Evolutionary conservation across 1,140 invertebrate genomes (phyloP), one percentile per base, ranked within the genome.

Genomic region (Atopsyche davidsoni): DNA sequence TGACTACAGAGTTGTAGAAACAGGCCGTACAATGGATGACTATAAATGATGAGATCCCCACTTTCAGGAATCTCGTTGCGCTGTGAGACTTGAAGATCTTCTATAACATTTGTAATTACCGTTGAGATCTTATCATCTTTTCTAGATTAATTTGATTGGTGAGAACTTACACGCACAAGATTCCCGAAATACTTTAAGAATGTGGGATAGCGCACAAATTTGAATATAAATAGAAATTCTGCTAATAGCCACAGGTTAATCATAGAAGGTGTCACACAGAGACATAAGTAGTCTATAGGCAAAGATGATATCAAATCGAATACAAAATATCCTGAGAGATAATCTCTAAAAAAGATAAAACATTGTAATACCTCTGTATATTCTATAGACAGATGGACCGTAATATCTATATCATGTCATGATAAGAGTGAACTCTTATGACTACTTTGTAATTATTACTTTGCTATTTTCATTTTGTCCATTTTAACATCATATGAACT

Each of bases 271-370:
- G 28, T 23, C 2, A 16, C 4, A 2, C 0, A 14, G 13, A 52
- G 3, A 18, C 34, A 10, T 7, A 52, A 4, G 13, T n/a, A 46
- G 4, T 52, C 50, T 11, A 46, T 21, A 2, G 50, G 50, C 17
- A 52, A 22, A 13, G 50, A 45, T 14, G 50, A 39, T 10, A 52
- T 13, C 18, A 52, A 13, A 19, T 52, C 50, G 7, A 46, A 21
- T 6, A 19, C 1, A 31, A 52, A 52, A 23, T 25, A 46, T 45
- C 42, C 43, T 22, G 34, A 10, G 39, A 52, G 31, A 17, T 52
- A 52, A 7, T 39, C 16, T 7, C 42, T 52, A 23, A 39, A 45
- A 52, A 10, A 41, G 7, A 41, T 10, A 10, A 36, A 16, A 16
- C 6, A 16, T 9, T 9, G 6, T 4, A 16, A 36, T 10, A 46